These are phyloP conservation scores for Byasa hedistus DNA, from an alignment of 2,888 invertebrate genomes.

Conservation along the genomic window DNA sequence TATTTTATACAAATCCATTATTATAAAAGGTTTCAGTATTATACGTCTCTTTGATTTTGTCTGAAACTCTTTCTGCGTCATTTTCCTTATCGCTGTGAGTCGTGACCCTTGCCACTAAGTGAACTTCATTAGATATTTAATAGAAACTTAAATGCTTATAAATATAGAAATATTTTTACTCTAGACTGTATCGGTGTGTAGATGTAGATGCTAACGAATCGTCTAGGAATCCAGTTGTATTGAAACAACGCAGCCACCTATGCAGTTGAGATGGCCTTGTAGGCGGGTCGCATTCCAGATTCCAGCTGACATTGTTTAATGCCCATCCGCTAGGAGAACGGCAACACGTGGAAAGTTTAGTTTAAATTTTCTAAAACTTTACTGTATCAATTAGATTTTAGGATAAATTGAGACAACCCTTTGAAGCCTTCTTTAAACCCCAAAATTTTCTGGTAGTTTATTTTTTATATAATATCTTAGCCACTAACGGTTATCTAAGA, in stretches of 20 bases:
- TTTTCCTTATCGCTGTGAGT: no score
- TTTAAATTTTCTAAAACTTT: background rate
- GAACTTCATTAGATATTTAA: background rate
- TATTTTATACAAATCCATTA: no score
- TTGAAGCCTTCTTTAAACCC: no score
- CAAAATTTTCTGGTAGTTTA: background rate
- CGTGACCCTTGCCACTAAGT: no score
- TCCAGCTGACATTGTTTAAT: constrained; percentile 70
- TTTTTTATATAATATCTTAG: background rate
- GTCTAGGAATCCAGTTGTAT: constrained; percentile 34
- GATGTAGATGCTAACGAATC: constrained; percentile 26
- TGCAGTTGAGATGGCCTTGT: constrained; percentile 59
- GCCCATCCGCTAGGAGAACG: constrained; percentile 33
- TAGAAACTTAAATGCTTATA: background rate
- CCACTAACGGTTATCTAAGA: background rate
- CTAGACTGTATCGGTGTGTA: constrained; percentile 4
- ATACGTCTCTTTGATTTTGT: no score
- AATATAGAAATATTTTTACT: constrained; percentile 4
- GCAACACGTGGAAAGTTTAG: background rate
- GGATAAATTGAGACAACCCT: background rate
- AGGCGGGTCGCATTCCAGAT: constrained; percentile 75
- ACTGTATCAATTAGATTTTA: background rate
- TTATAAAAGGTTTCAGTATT: no score
- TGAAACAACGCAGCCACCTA: constrained; percentile 28
- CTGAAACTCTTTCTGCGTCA: no score